Evolutionary conservation across 2,113 vertebrate genomes (phyloP), one percentile per base, ranked within the genome.

Genomic region (Marcusenius ussheri): DNA sequence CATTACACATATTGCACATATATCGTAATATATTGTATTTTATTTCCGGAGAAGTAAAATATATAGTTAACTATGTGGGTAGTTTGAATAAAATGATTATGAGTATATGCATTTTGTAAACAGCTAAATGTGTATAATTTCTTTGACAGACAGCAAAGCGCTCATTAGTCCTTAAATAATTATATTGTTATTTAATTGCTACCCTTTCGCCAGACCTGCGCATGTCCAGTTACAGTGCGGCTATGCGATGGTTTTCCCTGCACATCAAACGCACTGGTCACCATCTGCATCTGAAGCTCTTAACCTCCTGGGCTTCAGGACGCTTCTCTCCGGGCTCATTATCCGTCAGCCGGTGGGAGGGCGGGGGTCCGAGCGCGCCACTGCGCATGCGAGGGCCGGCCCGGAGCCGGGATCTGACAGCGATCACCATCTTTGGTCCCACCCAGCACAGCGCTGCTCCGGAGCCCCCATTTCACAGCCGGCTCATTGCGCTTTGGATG

Each of bases 381-480:
- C 5, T n/a, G 56, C 87, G 87, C 87, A 88, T 88, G 87, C 87
- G 56, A 21, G 56, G 39, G 19, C 35, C 35, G 51, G n/a, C 24
- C 42, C 10, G 85, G 85, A 87, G 85, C n/a, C 85, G 49, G 85
- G 49, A 87, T 35, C 27, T 53, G 85, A 87, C 85, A 35, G 85
- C 27, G 49, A 50, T 87, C 87, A 62, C 87, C 87, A 66, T 62
- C 53, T 88, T 88, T 88, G 87, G 87, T 88, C 27, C 87, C 87
- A 62, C 87, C 87, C 87, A 88, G 87, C 87, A 9, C 53, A 45
- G 53, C 19, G 42, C 35, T 24, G 58, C 27, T 45, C 21, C 31
- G 53, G 56, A 31, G 56, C 56, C 56, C 31, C 53, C 45, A 47
- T 84, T 84, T 47, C 83, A 84, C 42, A 84, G 49, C 87, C 87